Conservation (phyloP, 2,113 vertebrate genomes). For the Falcunculus frontatus region DNA sequence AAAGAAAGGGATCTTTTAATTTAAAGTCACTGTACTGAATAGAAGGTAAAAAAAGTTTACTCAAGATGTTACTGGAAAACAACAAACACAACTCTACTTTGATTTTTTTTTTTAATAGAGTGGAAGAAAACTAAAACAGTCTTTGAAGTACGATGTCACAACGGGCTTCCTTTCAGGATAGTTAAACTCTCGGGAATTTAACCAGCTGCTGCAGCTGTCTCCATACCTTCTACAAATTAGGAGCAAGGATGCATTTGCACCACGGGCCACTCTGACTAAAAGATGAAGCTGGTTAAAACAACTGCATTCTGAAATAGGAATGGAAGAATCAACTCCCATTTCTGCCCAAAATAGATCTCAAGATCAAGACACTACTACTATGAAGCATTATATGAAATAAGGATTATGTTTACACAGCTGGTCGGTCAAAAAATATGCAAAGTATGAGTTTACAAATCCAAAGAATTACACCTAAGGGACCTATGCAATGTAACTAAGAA, state of each 20-base stretch:
- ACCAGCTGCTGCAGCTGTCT: not conserved
- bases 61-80: not conserved
- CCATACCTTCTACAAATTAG: not conserved
- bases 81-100: not conserved
- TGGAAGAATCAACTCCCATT: not conserved
- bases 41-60: not conserved
- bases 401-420: not conserved
- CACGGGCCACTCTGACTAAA: not conserved
- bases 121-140: not conserved
- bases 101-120: not conserved
- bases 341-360: not conserved
- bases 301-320: not conserved
- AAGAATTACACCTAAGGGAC: not conserved
- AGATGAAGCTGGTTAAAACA: not conserved
- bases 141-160: not conserved
- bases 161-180: not conserved
- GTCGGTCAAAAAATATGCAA: not conserved
- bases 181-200: not conserved
- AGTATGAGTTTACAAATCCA: not conserved
- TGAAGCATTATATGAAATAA: not conserved
- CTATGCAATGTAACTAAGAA: not conserved
- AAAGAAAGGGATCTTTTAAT: not conserved
- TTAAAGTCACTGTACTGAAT: not conserved
- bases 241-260: not conserved
- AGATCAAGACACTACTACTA: not conserved